Evolutionary conservation across 2,888 invertebrate genomes (phyloP), one percentile per base, ranked within the genome.

Genomic region (Macrophya annulata): DNA sequence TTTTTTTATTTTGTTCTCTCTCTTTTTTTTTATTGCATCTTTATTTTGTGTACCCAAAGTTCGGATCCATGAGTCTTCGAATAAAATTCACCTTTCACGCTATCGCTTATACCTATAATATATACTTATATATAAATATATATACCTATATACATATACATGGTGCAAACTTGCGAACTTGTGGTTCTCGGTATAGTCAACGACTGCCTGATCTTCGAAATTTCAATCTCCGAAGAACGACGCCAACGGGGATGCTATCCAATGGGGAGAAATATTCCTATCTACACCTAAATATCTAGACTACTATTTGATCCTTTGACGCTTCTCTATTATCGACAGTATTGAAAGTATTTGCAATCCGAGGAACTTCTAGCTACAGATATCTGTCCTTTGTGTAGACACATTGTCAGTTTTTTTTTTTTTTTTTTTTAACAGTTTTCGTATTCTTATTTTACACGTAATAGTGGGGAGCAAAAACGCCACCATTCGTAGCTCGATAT

Each of bases 241-340:
- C 68, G 68, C 31, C 68, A 68, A 1, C 37, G 68, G 68, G 1
- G 62, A 62, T 62, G n/a, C 62, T 62, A 31, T n/a, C 62, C n/a
- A 25, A 62, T 9, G 62, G 62, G 17, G 25, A 8, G 15, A 43
- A 9, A 72, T 21, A 12, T 31, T 31, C 31, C 31, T n/a, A 43
- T 43, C 5, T 45, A n/a, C 21, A 21, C 40, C 45, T 74, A 10
- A 74, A 8, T 4, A 74, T 68, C 68, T 37, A 25, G 45, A 45
- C 43, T 43, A 21, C 74, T 43, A 45, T 45, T 72, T 45, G 43
- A 72, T 72, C 72, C 72, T 45, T 72, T 21, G 74, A 45, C 74
- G 74, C 74, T 74, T 43, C 4, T 43, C 4, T 74, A 21, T 43
- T 45, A 45, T 45, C 45, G 74, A 43, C 45, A 21, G 43, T 74